Base-by-base conservation (phyloP, 2,113 vertebrate genomes). In the Eidolon helvum region DNA sequence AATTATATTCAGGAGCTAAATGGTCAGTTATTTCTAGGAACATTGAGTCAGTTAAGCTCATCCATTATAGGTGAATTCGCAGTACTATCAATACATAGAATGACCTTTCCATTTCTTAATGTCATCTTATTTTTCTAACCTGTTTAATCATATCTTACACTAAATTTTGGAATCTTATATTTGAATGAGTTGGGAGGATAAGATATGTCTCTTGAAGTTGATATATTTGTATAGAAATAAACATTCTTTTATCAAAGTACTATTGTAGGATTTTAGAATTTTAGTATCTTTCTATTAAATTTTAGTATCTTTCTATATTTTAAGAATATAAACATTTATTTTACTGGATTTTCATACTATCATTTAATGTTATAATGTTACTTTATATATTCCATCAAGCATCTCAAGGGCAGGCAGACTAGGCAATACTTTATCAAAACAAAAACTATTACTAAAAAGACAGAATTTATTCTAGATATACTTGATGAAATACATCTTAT, bases 371-470 rank as follows among this genome's bases (percentile, higher is more conserved):
- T 87, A 22, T 48, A 63, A 35, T n/a, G 26, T 91, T 92, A 85
- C 59, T 57, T 43, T 94, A 40, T 71, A 82, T 1, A 57, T 79
- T 82, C 6, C 66, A 24, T 38, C 69, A 86, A 86, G n/a, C 9
- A 35, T 71, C 71, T 1, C 40, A 61, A 55, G 30, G 38, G 87
- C 74, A 91, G 53, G 72, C 4, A 45, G 40, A 87, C 33, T 61
- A 87, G 21, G n/a, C 74, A 91, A 26, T 77, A 91, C 61, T 95
- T 84, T 74, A 30, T 95, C 50, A 89, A 87, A 92, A 92, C 55
- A 86, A 45, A 87, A 84, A 75, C 9, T 50, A 80, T 10, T 71
- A 21, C 10, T 78, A 80, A 7, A 68, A 71, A 93, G 30, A 35
- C 7, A 69, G 77, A 87, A 28, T 84, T 85, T 72, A 66, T 66